Evolutionary conservation across 2,888 invertebrate genomes (phyloP).

Genomic region (Melieria picta): DNA sequence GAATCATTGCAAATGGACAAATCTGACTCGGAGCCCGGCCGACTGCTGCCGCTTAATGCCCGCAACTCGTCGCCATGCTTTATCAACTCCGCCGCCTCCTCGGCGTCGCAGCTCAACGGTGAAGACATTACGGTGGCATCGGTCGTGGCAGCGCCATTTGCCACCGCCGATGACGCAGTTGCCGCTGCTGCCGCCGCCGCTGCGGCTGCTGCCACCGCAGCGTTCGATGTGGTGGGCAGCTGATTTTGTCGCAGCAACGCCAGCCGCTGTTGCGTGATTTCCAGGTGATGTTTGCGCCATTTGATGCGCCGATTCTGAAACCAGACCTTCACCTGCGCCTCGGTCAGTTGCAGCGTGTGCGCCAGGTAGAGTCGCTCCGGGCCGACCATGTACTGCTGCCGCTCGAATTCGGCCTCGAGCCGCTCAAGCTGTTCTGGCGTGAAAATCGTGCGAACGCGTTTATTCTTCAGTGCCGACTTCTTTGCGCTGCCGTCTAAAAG

Average conservation of each 20-base stretch:
- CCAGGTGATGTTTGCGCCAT: conserved; percentile 95
- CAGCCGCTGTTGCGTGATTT: conserved; percentile 88
- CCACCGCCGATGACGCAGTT: neutral
- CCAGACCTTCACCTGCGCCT: conserved; percentile 85
- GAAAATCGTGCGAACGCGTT: conserved; percentile 94
- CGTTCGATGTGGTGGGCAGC: conserved; percentile 45
- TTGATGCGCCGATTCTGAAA: conserved; percentile 90
- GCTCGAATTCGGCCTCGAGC: conserved; percentile 92
- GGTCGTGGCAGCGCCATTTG: conserved; percentile 28
- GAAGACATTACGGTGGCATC: conserved; percentile 32
- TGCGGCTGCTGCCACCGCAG: conserved; percentile 24
- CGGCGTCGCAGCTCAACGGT: conserved; percentile 51
- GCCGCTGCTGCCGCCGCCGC: conserved; percentile 18
- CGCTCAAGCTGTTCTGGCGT: conserved; percentile 95
- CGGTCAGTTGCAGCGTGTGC: conserved; percentile 64
- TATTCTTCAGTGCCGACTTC: conserved; percentile 71
- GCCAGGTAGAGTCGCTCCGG: conserved; percentile 93
- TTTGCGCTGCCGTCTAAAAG: conserved; percentile 62
- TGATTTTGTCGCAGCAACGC: conserved; percentile 68
- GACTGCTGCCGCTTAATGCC: conserved; percentile 40
- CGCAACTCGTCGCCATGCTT: conserved; percentile 43
- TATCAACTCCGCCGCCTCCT: conserved; percentile 58
- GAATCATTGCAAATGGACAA: conserved; percentile 66
- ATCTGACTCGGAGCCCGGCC: conserved; percentile 61
- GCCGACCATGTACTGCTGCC: conserved; percentile 98